Base-by-base conservation (phyloP, 2,113 vertebrate species). In the Rhinoderma darwinii region DNA sequence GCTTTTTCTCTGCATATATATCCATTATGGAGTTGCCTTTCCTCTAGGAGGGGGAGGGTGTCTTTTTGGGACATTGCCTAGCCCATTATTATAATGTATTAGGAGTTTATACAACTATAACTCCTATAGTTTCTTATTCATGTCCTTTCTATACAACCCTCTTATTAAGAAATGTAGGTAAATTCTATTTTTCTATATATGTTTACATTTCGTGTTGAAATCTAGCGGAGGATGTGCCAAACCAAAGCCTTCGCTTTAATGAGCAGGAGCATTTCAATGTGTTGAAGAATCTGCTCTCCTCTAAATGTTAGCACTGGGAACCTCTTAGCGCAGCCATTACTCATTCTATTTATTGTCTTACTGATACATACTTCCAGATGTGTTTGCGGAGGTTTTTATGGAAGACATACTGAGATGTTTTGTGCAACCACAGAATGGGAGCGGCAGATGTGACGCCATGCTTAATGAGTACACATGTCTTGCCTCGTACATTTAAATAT, bases 401-500 rank as follows among this genome's bases (percentile, higher is more conserved):
- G 73, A 63, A 50, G 66, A 74, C 88, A 61, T 51, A 81, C 0
- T 2, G 61, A 86, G 56, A 80, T 1, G 0, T 4, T 0, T 0
- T 87, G 83, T 90, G 72, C 88, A 90, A 84, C 54, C 66, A 81
- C 25, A 84, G 78, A 90, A 88, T 88, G 66, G 88, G 73, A 91
- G 35, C 17, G 81, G 30, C 89, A 88, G 41, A 43, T 82, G 54
- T 59, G 82, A 87, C 82, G 85, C 79, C 37, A 63, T 90, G 84
- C 80, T 90, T 92, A 91, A 77, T 90, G 83, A 84, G 50, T 68
- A 44, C 37, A 84, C 72, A 88, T 88, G 83, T 84, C 87, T 91
- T 88, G 84, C 82, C 66, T 77, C 14, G 61, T 32, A 37, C 88
- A 27, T 77, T 87, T 47, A 89, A 89, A 90, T 88, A 44, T 88